Conservation (phyloP, 2,113 vertebrate species). For the Sapajus apella region DNA sequence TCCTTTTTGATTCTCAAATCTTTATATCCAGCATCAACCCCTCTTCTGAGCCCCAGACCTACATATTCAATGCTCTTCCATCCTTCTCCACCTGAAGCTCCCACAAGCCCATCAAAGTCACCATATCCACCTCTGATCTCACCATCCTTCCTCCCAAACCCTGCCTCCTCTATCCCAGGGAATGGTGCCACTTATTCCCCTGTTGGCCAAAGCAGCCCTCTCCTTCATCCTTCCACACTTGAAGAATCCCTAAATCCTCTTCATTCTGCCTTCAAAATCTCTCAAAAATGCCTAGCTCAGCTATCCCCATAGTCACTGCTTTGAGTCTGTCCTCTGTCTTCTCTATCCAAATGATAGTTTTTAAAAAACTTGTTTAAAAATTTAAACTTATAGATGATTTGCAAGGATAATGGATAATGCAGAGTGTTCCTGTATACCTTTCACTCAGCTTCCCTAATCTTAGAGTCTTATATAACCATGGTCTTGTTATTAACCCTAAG, state of each 20-base stretch:
- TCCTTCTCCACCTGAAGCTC: background rate
- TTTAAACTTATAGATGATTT: background rate
- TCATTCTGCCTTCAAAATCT: background rate
- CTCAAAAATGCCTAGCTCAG: background rate
- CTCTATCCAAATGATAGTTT: background rate
- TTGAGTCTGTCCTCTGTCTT: background rate
- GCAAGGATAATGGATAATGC: background rate
- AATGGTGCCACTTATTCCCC: too few relatives aligned
- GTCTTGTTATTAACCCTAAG: background rate
- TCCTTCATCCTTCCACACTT: background rate
- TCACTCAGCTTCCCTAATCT: background rate
- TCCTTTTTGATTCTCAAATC: background rate
- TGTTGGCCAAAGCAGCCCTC: background rate
- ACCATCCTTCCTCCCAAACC: background rate
- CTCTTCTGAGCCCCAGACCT: background rate
- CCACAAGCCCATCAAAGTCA: background rate
- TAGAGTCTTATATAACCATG: background rate
- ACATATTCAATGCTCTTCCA: too few relatives aligned
- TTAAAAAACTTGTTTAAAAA: conserved; percentile 9
- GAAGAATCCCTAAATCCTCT: background rate
- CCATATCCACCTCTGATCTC: background rate
- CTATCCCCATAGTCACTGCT: background rate
- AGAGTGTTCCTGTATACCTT: background rate
- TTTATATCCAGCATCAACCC: background rate
- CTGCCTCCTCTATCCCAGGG: background rate